A percentile compares a stretch with the other conserved stretches of the same genome.
These are phyloP conservation scores for Chionomys nivalis DNA, from an alignment of 2,113 vertebrate genomes.

Conservation along the genomic window DNA sequence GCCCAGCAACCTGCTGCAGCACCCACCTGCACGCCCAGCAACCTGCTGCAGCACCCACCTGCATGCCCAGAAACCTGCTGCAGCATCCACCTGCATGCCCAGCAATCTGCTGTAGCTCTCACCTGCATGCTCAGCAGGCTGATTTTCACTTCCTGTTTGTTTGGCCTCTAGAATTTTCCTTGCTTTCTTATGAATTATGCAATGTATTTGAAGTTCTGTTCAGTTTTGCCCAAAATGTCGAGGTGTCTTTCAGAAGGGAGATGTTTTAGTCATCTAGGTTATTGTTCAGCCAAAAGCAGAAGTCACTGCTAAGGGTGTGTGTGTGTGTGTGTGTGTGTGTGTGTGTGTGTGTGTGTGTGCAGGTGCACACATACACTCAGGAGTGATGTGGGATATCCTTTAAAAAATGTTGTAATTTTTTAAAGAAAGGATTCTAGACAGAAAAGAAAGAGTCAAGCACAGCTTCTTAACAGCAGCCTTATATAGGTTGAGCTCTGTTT, in stretches of 20 bases:
- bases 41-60: background rate
- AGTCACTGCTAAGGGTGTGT: background rate
- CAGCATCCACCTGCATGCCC: background rate
- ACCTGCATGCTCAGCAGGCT: background rate
- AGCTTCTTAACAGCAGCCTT: too few relatives aligned
- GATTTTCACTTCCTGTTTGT: constrained; percentile 6
- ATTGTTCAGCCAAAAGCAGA: constrained; percentile 1
- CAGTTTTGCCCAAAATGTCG: background rate
- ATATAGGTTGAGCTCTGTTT: too few relatives aligned
- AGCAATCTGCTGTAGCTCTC: background rate
- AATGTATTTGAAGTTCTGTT: background rate
- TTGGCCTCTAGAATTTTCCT: background rate
- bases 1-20: background rate
- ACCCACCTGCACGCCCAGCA: background rate
- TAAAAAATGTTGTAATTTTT: too few relatives aligned
- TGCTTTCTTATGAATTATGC: constrained; percentile 42
- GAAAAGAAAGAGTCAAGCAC: too few relatives aligned
- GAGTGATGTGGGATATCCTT: too few relatives aligned
- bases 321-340: background rate
- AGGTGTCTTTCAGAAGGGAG: constrained; percentile 4
- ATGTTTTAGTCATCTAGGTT: background rate
- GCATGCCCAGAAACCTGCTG: background rate
- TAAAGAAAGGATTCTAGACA: too few relatives aligned
- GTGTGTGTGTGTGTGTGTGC: background rate
- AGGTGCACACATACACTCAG: background rate